Percentiles rank a stretch among this genome's conserved stretches.
Evolutionary conservation across 2,888 invertebrate genomes (phyloP).

Genomic region (Apamea monoglypha): DNA sequence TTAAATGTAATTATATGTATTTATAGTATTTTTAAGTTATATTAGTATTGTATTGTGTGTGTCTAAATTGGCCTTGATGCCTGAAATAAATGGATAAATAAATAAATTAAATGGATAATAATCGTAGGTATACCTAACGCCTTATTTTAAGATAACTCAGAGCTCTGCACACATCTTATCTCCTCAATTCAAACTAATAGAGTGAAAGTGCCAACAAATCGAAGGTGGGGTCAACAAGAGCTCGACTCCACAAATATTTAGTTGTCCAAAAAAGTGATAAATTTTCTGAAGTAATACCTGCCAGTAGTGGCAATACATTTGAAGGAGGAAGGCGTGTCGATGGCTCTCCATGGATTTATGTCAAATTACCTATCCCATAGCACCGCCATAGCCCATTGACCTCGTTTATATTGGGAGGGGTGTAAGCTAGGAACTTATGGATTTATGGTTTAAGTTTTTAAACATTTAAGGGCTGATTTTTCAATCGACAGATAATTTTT

Average conservation of each 20-base stretch:
- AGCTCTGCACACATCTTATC: background rate
- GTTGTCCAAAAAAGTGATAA: conserved; percentile 73
- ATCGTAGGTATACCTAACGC: background rate
- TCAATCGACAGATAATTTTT: no score
- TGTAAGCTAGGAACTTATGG: conserved; percentile 58
- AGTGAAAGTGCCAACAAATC: conserved; percentile 13
- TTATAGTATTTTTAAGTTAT: no score
- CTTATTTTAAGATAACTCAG: background rate
- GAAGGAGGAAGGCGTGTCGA: conserved; percentile 80
- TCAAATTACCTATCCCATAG: conserved; percentile 85
- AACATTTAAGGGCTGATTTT: background rate
- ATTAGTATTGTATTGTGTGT: no score
- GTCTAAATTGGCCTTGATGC: no score
- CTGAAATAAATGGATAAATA: no score
- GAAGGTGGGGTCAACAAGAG: conserved; percentile 26
- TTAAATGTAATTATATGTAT: no score
- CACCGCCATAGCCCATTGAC: conserved; percentile 79
- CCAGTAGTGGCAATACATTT: conserved; percentile 79
- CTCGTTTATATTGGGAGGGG: conserved; percentile 71
- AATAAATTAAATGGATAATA: background rate
- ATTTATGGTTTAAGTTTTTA: background rate
- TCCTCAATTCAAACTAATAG: background rate
- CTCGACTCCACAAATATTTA: conserved; percentile 56
- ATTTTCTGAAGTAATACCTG: conserved; percentile 77
- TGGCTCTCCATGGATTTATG: conserved; percentile 83